Evolutionary conservation across 2,888 invertebrate genomes (phyloP), one percentile per base, ranked within the genome.

Genomic region (Fragum whitleyi): DNA sequence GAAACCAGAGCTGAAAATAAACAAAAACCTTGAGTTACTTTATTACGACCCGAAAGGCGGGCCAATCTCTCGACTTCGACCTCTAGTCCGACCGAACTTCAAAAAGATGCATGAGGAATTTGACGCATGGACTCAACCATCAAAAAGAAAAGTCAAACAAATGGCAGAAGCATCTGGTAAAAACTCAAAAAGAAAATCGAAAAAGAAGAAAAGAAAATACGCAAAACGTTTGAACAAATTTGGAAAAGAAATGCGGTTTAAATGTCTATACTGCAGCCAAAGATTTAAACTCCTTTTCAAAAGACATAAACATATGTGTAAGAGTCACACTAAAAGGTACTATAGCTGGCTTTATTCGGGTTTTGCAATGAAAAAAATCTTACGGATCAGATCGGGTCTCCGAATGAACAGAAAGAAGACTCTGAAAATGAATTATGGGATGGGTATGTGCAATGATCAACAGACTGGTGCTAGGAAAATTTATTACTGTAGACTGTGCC

Each of bases 221-320:
- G 36, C 32, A 26, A 65, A 65, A 26, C 39, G 42, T 39, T 32
- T 65, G 42, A 65, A 65, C n/a, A 39, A 42, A 26, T 65, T 42
- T 23, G 65, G 65, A 23, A 39, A 65, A 36, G 65, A 42, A 21
- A 23, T 65, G 42, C 28, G 65, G 26, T 65, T 36, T 26, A 39
- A 26, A 21, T 65, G 65, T 42, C n/a, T 21, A 21, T 65, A 65
- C 14, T 65, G 65, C 21, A 9, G 26, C 2, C 42, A 42, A 36
- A 65, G 23, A 26, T 65, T 65, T 23, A 65, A 42, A 32, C 29
- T 65, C 7, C n/a, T 65, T 36, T 65, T 26, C 26, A 65, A 65
- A 23, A 36, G 65, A 32, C 65, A 65, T 65, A 21, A 26, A 16
- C 65, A 65, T 36, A 65, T 65, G 65, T 65, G 65, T 32, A 16